phyloP scores from a whole-genome alignment of 2,888 invertebrate species.

The Tribolium freemani region DNA sequence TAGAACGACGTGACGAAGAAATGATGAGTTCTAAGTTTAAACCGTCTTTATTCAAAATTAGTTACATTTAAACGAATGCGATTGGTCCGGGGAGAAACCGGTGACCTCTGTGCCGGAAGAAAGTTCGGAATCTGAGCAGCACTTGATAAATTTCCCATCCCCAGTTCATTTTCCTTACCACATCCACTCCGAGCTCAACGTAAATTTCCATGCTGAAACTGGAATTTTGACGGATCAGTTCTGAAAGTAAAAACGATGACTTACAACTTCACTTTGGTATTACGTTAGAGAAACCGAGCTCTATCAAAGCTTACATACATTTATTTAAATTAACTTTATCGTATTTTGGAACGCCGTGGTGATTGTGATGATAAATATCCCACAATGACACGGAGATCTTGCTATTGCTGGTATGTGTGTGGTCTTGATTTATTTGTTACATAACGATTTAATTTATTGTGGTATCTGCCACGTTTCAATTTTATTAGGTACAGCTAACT shows the following conservation, averaged over 20 bases:
- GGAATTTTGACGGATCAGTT: slow-evolving; percentile 4
- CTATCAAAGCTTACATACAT: background rate
- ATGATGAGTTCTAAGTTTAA: slow-evolving; percentile 52
- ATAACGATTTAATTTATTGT: slow-evolving; percentile 28
- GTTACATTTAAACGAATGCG: slow-evolving; percentile 20
- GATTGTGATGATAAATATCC: slow-evolving; percentile 23
- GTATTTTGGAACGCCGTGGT: slow-evolving; percentile 17
- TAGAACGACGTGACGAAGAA: slow-evolving; percentile 61
- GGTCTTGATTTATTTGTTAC: slow-evolving; percentile 39
- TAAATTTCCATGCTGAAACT: slow-evolving; percentile 61
- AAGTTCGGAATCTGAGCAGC: slow-evolving; percentile 54
- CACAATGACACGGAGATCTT: slow-evolving; percentile 18
- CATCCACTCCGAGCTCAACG: slow-evolving; percentile 61
- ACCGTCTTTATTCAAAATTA: background rate
- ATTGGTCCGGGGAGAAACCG: slow-evolving; percentile 42
- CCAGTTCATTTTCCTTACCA: slow-evolving; percentile 57
- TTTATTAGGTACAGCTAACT: slow-evolving; percentile 15
- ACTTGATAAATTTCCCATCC: slow-evolving; percentile 61
- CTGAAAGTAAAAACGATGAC: background rate
- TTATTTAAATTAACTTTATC: slow-evolving; percentile 24
- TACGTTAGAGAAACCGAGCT: background rate
- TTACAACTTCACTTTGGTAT: background rate
- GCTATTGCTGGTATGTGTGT: slow-evolving; percentile 24
- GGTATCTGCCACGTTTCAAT: slow-evolving; percentile 38
- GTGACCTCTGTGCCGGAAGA: slow-evolving; percentile 52